These are phyloP conservation scores for Sarcophilus harrisii DNA, from an alignment of 2,797 vertebrate genomes.

Conservation along the genomic window DNA sequence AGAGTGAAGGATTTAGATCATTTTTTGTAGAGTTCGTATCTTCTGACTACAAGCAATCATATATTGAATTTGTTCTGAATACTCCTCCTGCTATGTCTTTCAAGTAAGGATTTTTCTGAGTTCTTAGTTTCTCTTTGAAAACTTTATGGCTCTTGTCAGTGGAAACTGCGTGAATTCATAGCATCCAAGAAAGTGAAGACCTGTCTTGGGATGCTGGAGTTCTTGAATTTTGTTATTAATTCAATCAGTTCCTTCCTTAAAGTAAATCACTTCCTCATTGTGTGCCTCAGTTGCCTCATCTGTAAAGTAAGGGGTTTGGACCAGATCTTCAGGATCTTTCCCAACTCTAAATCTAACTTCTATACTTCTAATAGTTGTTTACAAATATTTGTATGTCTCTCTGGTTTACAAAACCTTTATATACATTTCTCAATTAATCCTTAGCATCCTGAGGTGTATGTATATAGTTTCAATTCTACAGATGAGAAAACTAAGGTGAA, in stretches of 20 bases:
- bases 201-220: not conserved
- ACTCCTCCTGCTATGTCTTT: slow-evolving; percentile 1
- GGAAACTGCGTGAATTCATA: not conserved
- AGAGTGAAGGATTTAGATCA: not conserved
- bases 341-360: not conserved
- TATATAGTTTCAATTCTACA: not conserved
- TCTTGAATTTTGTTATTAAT: not conserved
- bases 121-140: not conserved
- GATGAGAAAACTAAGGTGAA: not conserved
- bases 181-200: not conserved
- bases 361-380: not conserved
- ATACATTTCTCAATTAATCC: not conserved
- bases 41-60: not conserved
- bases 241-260: not conserved
- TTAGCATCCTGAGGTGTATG: not conserved
- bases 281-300: not conserved
- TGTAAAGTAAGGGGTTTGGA: not conserved
- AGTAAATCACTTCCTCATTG: not conserved
- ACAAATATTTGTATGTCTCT: not conserved
- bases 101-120: not conserved
- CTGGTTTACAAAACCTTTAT: not conserved
- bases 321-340: not conserved
- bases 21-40: not conserved
- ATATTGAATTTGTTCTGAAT: not conserved
- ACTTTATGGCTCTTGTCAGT: not conserved